Base-by-base conservation (phyloP, 2,797 vertebrate species). In the Cichlasoma orientale region DNA sequence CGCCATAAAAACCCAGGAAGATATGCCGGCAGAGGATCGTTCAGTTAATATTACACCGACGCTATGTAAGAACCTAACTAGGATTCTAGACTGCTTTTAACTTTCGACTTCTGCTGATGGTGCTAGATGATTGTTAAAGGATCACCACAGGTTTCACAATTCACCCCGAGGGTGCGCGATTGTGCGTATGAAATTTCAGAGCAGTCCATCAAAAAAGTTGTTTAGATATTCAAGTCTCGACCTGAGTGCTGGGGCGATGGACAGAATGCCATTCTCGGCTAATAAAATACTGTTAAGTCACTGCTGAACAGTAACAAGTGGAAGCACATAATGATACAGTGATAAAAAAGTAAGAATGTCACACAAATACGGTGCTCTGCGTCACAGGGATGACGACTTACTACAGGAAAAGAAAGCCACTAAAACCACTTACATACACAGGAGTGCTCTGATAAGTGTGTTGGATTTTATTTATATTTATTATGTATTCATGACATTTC, bases 31-130 rank as follows among this genome's bases (percentile, higher is more conserved):
- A 68, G 18, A 72, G 38, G 71, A 74, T 54, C 9, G 12, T 55
- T 56, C 56, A 21, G 82, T 88, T 83, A 83, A 86, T 84, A 80
- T 75, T 79, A 77, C 23, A 76, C 72, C 13, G 21, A 73, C 7
- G 57, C 25, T 7, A 12, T 3, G 18, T 23, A 55, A 58, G 33
- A 72, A n/a, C 27, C 54, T 55, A 70, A 59, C 29, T 58, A 55
- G 66, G 33, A 36, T 63, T 58, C 16, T 3, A 68, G 54, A 7
- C 1, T 68, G n/a, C 58, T 36, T 27, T 68, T 52, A 50, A 68
- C 44, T 59, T 29, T 56, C 38, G 16, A 66, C 27, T 52, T 79
- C 29, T 63, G 55, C 50, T 31, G 55, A 73, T 55, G 36, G 19
- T 19, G 29, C 21, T 41, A 18, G 41, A 74, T 71, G 61, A 77